Evolutionary conservation across 1,140 invertebrate genomes (phyloP), one percentile per base, ranked within the genome.

Genomic region (Cotesia glomerata): DNA sequence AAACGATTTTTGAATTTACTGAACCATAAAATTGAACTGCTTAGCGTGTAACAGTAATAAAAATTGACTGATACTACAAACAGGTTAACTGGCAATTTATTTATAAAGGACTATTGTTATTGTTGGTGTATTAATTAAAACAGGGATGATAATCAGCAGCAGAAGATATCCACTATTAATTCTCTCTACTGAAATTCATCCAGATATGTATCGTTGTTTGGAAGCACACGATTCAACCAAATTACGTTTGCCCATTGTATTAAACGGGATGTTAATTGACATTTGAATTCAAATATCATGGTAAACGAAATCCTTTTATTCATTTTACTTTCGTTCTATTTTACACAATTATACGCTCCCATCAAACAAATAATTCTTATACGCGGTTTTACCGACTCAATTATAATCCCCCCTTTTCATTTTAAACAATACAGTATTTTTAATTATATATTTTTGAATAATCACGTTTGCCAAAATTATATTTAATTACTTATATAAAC

Each of bases 231-330:
- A 80, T 80, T 77, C 75, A 59, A 75, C 67, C 59, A 74, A 77
- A 68, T 73, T 73, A 73, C 69, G 70, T 75, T 74, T 75, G 56
- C 56, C 49, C 65, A 74, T 76, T 72, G 69, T 77, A 76, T 77
- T 73, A 71, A 70, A 69, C 71, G 68, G 75, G 71, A 68, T 75
- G 76, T 79, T 78, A 78, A 77, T 77, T 76, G 73, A 78, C 75
- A 65, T 63, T 73, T 73, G 74, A 78, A 73, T 77, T 64, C 75
- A 79, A 79, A 79, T 75, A 78, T 76, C 76, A 76, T 76, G 72
- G 76, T 75, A 58, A 58, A 14, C 5, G 18, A 14, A 54, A 26
- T 58, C 54, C 9, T 14, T 58, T 26, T 18, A 26, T 58, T 58
- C 54, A 58, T 58, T 58, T 58, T 58, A 26, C 54, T 18, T 16